Evolutionary conservation across 2,797 vertebrate species (phyloP), one percentile per base, ranked within the genome.

Genomic region (Amphiprion clarkii): DNA sequence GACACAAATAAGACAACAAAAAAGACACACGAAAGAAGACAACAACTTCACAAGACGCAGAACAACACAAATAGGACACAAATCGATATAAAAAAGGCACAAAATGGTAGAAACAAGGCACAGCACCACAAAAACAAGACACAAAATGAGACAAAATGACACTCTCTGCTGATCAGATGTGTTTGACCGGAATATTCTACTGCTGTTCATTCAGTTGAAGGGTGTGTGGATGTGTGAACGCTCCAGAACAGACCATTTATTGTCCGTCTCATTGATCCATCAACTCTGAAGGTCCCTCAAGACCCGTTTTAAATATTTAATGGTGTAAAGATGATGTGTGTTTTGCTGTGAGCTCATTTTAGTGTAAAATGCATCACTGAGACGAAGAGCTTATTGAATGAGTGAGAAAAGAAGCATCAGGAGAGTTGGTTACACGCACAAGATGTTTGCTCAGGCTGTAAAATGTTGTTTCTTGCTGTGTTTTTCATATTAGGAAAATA

Each of bases 221-320:
- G 67, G 54, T 63, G 6, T 1, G 66, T 46, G 40, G 65, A 82
- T 67, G 61, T 56, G 68, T 40, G 53, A 83, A 70, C 21, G 54
- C 57, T 81, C 58, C 73, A 63, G 80, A 87, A 27, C 2, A 44
- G 48, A 88, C 58, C 72, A 84, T 86, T 83, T 82, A 86, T 80
- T 75, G 68, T 74, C 46, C 73, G 53, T 42, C 54, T 74, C 73
- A 85, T 79, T 78, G 81, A 87, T 83, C 75, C 82, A 87, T 90
- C 78, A 79, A 52, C 67, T 67, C 44, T 40, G 14, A 67, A 31
- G 49, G 48, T 56, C 75, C 64, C 2, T 7, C 3, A 71, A 70
- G 78, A 53, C 67, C 40, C 4, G 27, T 25, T 7, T 73, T 88
- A 40, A 89, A 87, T 87, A 77, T 85, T 83, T 85, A 1, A 86